A percentile compares a stretch with the other conserved stretches of the same genome.
phyloP scores from a whole-genome alignment of 2,113 vertebrate genomes.

The Xiphophorus couchianus region DNA sequence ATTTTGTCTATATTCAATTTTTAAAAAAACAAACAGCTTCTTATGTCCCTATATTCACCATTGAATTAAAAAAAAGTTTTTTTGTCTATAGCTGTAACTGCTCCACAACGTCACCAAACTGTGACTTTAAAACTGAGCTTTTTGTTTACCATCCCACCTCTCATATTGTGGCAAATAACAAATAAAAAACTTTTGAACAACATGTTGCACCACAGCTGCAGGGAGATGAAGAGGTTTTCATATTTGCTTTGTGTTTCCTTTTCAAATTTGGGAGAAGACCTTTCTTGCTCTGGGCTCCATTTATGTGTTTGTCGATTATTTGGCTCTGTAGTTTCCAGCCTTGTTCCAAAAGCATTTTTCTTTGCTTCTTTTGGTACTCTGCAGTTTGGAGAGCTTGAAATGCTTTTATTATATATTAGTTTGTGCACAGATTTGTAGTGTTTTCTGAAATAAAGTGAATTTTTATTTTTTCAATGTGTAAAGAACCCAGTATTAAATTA shows the following conservation, averaged over 20 bases:
- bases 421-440: background rate
- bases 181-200: conserved; percentile 4
- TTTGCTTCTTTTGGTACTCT: conserved; percentile 2
- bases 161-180: background rate
- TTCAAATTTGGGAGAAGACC: conserved; percentile 22
- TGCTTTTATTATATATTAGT: conserved; percentile 12
- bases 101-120: no score
- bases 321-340: conserved; percentile 1
- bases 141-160: no score
- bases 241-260: conserved; percentile 6
- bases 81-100: no score
- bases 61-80: no score
- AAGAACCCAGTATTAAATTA: background rate
- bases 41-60: no score
- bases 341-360: background rate
- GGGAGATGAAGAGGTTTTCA: conserved; percentile 20
- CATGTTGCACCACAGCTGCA: background rate
- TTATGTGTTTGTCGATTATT: background rate
- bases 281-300: conserved; percentile 12
- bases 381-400: background rate
- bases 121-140: no score
- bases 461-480: background rate
- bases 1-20: no score
- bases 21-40: no score
- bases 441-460: background rate